These are phyloP conservation scores for Macrotus californicus DNA, from an alignment of 2,113 vertebrate species.

Conservation along the genomic window DNA sequence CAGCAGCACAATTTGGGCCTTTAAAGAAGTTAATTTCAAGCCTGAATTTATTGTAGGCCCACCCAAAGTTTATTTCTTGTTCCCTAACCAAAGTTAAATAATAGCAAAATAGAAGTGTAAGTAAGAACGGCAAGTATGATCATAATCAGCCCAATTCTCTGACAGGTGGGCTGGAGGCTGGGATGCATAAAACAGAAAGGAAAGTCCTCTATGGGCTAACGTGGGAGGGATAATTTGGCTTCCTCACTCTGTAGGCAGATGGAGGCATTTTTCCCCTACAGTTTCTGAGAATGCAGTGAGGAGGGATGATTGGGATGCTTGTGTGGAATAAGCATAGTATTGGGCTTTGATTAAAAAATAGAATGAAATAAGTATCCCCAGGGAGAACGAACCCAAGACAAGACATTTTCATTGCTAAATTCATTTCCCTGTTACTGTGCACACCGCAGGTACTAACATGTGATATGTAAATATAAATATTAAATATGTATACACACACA, in stretches of 20 bases:
- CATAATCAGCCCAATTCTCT: not conserved
- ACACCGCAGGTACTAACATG: not conserved
- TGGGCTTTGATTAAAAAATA: conserved; percentile 4
- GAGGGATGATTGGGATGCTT: not conserved
- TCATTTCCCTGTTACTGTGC: not conserved
- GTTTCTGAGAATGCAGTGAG: not conserved
- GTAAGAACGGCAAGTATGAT: conserved; percentile 29
- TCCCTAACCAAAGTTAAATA: conserved; percentile 50
- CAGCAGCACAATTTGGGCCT: not conserved
- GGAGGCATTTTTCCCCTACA: not conserved
- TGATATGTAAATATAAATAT: not conserved
- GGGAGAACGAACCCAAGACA: not conserved
- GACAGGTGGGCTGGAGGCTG: conserved; percentile 44
- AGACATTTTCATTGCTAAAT: not conserved
- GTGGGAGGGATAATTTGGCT: conserved; percentile 2
- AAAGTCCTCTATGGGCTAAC: not conserved
- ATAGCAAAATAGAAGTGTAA: conserved; percentile 50
- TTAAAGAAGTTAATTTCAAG: conserved; percentile 36
- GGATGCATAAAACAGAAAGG: not conserved
- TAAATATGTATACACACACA: not conserved
- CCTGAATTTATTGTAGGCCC: not conserved
- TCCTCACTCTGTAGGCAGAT: conserved; percentile 38
- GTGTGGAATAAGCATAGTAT: not conserved
- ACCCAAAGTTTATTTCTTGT: conserved; percentile 25
- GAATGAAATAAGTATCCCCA: not conserved